Percentiles rank a stretch among this genome's conserved stretches.
Conservation (phyloP, 2,888 invertebrate species). For the Himalopsyche kuldschensis region DNA sequence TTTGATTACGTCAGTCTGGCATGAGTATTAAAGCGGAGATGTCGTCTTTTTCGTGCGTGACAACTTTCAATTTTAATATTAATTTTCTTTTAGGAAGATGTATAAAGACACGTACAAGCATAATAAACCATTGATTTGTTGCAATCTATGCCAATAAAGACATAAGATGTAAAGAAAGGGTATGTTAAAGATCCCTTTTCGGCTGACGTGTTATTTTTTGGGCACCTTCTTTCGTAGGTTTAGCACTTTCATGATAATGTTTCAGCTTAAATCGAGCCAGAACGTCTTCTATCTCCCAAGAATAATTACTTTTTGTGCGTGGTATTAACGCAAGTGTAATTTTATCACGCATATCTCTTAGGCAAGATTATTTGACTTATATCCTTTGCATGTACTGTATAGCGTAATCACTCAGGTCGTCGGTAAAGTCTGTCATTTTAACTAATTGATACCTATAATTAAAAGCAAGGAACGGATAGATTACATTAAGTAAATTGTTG, state of each 20-base stretch:
- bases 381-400: background rate
- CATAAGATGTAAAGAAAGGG: too few species aligned
- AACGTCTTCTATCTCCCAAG: background rate
- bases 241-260: background rate
- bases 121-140: too few species aligned
- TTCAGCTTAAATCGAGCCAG: background rate
- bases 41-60: too few species aligned
- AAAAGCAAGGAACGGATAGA: background rate
- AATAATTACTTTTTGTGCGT: background rate
- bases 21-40: too few species aligned
- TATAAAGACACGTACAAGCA: too few species aligned
- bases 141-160: too few species aligned
- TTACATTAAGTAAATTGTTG: background rate
- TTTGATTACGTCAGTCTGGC: too few species aligned
- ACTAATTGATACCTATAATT: background rate
- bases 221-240: too few species aligned
- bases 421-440: background rate
- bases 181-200: too few species aligned
- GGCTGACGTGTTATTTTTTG: too few species aligned
- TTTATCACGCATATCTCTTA: background rate
- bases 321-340: background rate
- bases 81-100: too few species aligned
- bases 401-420: background rate
- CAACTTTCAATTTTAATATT: too few species aligned
- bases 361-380: background rate